These are phyloP conservation scores for Endomychus coccineus DNA, from an alignment of 2,888 invertebrate species.

Conservation along the genomic window DNA sequence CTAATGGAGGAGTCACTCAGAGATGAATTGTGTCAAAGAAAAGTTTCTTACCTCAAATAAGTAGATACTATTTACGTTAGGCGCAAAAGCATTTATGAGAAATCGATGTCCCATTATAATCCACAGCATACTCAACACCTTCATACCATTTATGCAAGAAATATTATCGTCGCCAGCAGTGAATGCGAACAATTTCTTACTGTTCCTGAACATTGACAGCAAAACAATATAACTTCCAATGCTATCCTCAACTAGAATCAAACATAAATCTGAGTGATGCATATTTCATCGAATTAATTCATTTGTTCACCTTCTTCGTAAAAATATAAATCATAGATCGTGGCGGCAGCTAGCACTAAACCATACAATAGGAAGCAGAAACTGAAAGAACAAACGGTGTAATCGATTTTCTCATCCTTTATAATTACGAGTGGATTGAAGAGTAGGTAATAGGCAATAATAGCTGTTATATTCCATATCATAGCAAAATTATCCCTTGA, in stretches of 20 bases:
- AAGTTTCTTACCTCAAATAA: slow-evolving; percentile 19
- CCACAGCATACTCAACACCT: slow-evolving; percentile 32
- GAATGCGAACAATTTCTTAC: slow-evolving; percentile 24
- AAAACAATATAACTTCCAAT: slow-evolving; percentile 14
- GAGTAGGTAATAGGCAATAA: too few species aligned
- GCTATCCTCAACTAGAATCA: slow-evolving; percentile 3
- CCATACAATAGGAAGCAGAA: slow-evolving; percentile 7
- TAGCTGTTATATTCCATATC: too few species aligned
- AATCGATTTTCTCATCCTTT: background rate
- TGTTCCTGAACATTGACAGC: slow-evolving; percentile 28
- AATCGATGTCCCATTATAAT: slow-evolving; percentile 29
- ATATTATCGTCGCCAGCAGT: slow-evolving; percentile 26
- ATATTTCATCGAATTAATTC: background rate
- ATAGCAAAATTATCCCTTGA: too few species aligned
- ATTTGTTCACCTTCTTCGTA: slow-evolving; percentile 14
- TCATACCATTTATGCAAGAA: slow-evolving; percentile 28
- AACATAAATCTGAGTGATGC: slow-evolving; percentile 2
- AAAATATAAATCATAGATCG: slow-evolving; percentile 18
- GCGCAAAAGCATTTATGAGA: slow-evolving; percentile 11
- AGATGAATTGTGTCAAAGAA: background rate
- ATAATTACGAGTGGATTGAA: too few species aligned
- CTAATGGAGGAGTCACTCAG: background rate
- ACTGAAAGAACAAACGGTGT: slow-evolving; percentile 4
- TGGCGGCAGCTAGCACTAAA: slow-evolving; percentile 11
- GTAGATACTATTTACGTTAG: slow-evolving; percentile 15